Base-by-base conservation (phyloP, 2,113 vertebrate species). In the Polypterus senegalus region DNA sequence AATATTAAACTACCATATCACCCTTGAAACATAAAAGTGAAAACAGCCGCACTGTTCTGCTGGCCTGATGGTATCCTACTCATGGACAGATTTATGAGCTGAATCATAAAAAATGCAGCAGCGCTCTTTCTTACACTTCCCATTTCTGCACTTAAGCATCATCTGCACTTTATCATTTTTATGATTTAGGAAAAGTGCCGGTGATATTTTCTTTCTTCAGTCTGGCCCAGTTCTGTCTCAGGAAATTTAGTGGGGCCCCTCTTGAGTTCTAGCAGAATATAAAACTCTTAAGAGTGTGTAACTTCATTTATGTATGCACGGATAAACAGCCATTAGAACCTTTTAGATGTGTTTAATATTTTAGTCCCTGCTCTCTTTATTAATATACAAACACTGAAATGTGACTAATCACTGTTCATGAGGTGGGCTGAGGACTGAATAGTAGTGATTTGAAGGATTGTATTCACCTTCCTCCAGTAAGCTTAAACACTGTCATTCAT, bases 161-260 rank as follows among this genome's bases (percentile, higher is more conserved):
- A 44, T 27, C 6, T 43, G 56, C 10, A 11, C 56, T 57, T 27
- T 5, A 27, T 57, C 56, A 11, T 57, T 9, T 44, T 44, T 44
- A 57, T 57, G 54, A 55, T 11, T 55, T 11, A 55, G n/a, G n/a
- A 57, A 27, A 7, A 44, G 56, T 45, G 46, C 27, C 46, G 56
- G 56, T 57, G 56, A 6, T 5, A 57, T 57, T 57, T 57, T 57
- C 56, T 57, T 4, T 27, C 27, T 57, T 27, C 43, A 27, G 46
- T 57, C 56, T 57, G 56, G 56, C 56, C 56, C 56, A 57, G 56
- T 57, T 57, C 56, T 57, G 56, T 57, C 56, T 27, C 56, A 57
- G 46, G 56, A 57, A 57, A 57, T 57, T 57, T 57, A 57, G 9
- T 57, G 27, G 56, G 56, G 27, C 56, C 56, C 4, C 56, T 4